Conservation (phyloP, 2,113 vertebrate genomes). For the Pterophyllum scalare region DNA sequence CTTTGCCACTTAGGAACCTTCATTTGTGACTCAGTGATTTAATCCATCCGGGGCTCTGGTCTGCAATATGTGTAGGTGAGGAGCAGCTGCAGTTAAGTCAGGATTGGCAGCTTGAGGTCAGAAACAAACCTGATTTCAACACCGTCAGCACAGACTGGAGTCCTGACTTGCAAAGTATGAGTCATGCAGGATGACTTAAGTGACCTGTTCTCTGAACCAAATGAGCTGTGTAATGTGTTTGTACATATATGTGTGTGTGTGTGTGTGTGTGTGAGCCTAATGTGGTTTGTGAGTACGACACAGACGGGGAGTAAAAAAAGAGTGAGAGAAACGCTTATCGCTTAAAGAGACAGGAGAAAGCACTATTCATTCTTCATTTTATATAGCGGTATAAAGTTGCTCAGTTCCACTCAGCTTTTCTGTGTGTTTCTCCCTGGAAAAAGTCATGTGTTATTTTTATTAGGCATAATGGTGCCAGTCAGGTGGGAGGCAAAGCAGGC, state of each 20-base stretch:
- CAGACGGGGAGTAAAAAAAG: slow-evolving; percentile 6
- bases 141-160: slow-evolving; percentile 41
- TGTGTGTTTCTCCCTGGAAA: slow-evolving; percentile 49
- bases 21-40: neutral
- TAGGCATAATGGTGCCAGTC: slow-evolving; percentile 48
- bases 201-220: slow-evolving; percentile 55
- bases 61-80: neutral
- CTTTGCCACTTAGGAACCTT: neutral
- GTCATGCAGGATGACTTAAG: slow-evolving; percentile 50
- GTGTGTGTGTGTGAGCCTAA: slow-evolving; percentile 25
- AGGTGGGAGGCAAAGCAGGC: slow-evolving; percentile 55
- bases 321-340: slow-evolving; percentile 15
- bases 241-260: slow-evolving; percentile 25
- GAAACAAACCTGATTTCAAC: slow-evolving; percentile 33
- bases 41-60: slow-evolving; percentile 13
- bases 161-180: slow-evolving; percentile 52
- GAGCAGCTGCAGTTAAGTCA: slow-evolving; percentile 14
- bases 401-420: slow-evolving; percentile 58
- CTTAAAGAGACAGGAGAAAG: slow-evolving; percentile 34
- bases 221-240: slow-evolving; percentile 58
- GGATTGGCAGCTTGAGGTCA: neutral
- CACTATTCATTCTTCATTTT: slow-evolving; percentile 46
- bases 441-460: slow-evolving; percentile 57
- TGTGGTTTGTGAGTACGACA: slow-evolving; percentile 11
- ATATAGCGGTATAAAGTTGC: slow-evolving; percentile 56